Evolutionary conservation across 2,113 vertebrate species (phyloP).

Genomic region (Microcebus murinus): DNA sequence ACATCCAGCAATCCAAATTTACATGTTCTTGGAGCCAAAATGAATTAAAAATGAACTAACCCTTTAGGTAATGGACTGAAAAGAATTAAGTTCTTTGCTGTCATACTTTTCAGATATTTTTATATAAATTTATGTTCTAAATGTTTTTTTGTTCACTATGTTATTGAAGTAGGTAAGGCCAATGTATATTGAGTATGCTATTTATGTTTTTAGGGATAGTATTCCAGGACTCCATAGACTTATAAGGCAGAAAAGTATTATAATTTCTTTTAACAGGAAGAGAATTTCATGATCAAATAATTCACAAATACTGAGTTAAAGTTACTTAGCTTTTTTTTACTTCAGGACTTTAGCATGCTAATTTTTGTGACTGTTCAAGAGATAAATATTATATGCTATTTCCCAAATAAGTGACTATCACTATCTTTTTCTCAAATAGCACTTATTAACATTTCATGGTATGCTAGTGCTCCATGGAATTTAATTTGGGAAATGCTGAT

Average conservation of each 20-base stretch:
- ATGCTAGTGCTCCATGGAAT: background rate
- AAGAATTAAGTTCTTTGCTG: background rate
- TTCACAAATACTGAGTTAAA: background rate
- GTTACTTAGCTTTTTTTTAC: background rate
- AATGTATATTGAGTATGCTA: background rate
- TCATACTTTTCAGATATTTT: background rate
- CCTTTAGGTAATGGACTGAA: background rate
- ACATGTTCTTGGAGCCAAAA: background rate
- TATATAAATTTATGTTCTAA: background rate
- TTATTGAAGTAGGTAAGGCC: background rate
- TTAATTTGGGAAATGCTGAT: conserved; percentile 28
- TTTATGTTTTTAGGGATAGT: background rate
- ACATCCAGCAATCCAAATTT: background rate
- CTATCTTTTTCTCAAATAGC: background rate
- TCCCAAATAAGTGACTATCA: background rate
- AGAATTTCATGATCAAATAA: background rate
- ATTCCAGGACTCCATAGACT: background rate
- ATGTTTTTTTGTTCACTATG: background rate
- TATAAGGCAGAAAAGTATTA: background rate
- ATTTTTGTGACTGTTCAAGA: conserved; percentile 9
- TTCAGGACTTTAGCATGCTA: background rate
- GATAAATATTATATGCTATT: background rate
- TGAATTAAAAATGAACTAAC: background rate
- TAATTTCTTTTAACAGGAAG: background rate
- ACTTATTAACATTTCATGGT: conserved; percentile 4